Conservation (phyloP, 2,888 invertebrate genomes). For the Campoplex capitator region DNA sequence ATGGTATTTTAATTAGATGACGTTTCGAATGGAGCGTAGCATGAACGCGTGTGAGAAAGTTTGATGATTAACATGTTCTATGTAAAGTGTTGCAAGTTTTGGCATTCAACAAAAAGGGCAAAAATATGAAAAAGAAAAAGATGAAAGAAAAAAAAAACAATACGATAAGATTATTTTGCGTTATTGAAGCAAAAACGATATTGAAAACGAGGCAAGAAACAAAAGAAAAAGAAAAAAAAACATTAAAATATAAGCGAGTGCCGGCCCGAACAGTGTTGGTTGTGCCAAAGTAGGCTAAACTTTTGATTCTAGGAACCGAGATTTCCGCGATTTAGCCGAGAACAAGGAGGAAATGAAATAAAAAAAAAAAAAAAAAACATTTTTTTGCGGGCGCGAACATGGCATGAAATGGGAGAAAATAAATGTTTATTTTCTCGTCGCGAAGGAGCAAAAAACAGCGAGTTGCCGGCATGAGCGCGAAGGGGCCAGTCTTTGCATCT, state of each 20-base stretch:
- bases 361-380: not conserved
- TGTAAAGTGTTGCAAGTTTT: constrained; percentile 10
- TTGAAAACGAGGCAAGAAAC: constrained; percentile 36
- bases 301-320: constrained; percentile 68
- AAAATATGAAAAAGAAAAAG: constrained; percentile 18
- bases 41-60: constrained; percentile 66
- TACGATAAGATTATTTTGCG: constrained; percentile 42
- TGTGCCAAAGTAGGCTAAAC: constrained; percentile 84
- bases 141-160: constrained; percentile 28
- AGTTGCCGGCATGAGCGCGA: constrained; percentile 84
- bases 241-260: constrained; percentile 81
- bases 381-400: constrained; percentile 10
- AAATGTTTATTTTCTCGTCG: constrained; percentile 13
- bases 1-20: constrained; percentile 76
- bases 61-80: constrained; percentile 46
- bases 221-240: constrained; percentile 67
- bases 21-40: constrained; percentile 67
- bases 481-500: constrained; percentile 84
- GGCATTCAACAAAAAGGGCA: constrained; percentile 16
- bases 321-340: constrained; percentile 40
- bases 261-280: constrained; percentile 80
- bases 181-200: constrained; percentile 48
- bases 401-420: not conserved
- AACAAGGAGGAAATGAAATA: constrained; percentile 2
- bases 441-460: constrained; percentile 68